Percentiles rank a stretch among this genome's conserved stretches.
Conservation (phyloP, 2,797 vertebrate genomes). For the Enteromius trimaculatus region DNA sequence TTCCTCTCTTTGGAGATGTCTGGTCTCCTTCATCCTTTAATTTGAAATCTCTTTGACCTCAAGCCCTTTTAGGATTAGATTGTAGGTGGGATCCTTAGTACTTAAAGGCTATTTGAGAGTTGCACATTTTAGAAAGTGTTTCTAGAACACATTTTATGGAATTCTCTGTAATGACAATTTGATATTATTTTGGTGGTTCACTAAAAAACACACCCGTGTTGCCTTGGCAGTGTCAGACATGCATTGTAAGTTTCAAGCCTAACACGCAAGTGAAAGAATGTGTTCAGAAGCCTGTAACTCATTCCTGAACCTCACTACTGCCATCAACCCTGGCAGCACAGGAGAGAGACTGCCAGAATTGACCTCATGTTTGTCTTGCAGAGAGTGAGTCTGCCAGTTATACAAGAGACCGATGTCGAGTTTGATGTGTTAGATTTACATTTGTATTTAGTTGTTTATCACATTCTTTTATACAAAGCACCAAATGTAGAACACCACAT, state of each 20-base stretch:
- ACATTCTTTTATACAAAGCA: conserved; percentile 3
- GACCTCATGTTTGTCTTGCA: conserved; percentile 41
- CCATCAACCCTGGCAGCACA: conserved; percentile 36
- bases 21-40: not conserved
- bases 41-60: not conserved
- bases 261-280: conserved; percentile 38
- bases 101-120: not conserved
- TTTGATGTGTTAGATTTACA: not conserved
- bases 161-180: not conserved
- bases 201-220: conserved; percentile 22
- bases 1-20: conserved; percentile 1
- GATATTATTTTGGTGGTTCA: conserved; percentile 13
- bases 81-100: not conserved
- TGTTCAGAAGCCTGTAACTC: conserved; percentile 49
- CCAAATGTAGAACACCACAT: not conserved
- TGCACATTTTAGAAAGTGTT: not conserved
- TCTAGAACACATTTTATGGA: not conserved
- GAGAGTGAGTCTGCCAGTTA: conserved; percentile 29
- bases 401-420: not conserved
- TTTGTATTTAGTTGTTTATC: conserved; percentile 12
- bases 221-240: conserved; percentile 14
- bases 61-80: not conserved
- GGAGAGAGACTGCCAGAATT: conserved; percentile 24
- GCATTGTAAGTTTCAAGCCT: conserved; percentile 25
- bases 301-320: conserved; percentile 48